A percentile compares a stretch with the other conserved stretches of the same genome.
Conservation (phyloP, 2,113 vertebrate species). For the Pipra filicauda region DNA sequence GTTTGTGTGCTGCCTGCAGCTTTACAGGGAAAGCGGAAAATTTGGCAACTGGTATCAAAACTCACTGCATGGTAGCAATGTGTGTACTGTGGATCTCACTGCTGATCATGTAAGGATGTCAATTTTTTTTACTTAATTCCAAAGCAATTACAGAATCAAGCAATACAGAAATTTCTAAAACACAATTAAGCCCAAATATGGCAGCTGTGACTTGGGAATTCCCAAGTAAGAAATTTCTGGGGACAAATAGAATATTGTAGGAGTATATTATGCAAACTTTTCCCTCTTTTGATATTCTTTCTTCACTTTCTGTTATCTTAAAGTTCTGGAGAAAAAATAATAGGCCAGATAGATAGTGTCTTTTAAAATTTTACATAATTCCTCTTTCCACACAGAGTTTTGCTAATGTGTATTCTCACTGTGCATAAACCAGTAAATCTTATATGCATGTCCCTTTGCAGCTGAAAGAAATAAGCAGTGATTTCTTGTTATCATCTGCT, state of each 20-base stretch:
- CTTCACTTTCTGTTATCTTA: not conserved
- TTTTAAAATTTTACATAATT: not conserved
- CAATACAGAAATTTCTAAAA: not conserved
- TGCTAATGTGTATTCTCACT: not conserved
- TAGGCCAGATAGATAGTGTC: not conserved
- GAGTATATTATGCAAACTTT: not conserved
- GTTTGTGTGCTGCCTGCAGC: not conserved
- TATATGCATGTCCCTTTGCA: not conserved
- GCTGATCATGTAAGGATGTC: not conserved
- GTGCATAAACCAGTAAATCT: not conserved
- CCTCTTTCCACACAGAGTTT: not conserved
- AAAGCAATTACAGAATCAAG: not conserved
- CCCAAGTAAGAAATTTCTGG: not conserved
- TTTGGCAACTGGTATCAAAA: accelerated
- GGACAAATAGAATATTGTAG: not conserved
- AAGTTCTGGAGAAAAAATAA: not conserved
- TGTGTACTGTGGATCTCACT: not conserved
- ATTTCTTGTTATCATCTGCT: not conserved
- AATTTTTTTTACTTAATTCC: not conserved
- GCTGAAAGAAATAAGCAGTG: not conserved
- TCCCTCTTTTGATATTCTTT: not conserved
- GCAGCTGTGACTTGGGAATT: not conserved
- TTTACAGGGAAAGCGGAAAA: not conserved
- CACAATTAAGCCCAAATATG: not conserved
- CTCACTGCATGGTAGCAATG: not conserved